Conservation (phyloP, 1,140 invertebrate genomes). For the Apolygus lucorum region DNA sequence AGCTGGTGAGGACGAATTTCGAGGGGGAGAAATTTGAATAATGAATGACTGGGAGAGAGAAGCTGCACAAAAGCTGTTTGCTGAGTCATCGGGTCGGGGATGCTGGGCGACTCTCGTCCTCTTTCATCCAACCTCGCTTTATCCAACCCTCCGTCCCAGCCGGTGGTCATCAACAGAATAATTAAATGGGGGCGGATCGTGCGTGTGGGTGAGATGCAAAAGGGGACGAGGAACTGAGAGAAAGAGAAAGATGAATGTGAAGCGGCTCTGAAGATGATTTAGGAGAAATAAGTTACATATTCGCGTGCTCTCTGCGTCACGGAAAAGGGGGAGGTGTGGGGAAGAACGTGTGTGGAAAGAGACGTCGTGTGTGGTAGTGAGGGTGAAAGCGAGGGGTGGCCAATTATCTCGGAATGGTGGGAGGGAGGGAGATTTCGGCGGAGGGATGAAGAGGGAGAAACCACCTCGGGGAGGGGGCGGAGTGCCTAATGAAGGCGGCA, state of each 20-base stretch:
- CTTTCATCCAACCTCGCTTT: too few relatives aligned
- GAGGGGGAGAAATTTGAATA: too few relatives aligned
- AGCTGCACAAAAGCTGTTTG: too few relatives aligned
- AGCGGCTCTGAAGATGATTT: neutral
- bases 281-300: neutral
- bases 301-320: neutral
- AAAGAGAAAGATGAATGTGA: neutral
- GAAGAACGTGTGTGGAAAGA: neutral
- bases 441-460: neutral
- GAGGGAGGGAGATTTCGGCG: neutral
- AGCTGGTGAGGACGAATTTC: too few relatives aligned
- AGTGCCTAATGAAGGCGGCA: neutral
- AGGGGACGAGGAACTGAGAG: too few relatives aligned
- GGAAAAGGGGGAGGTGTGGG: neutral
- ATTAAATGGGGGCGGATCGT: neutral
- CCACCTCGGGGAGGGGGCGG: too few relatives aligned
- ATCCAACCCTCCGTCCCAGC: neutral
- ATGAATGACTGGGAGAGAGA: too few relatives aligned
- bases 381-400: neutral
- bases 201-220: too few relatives aligned
- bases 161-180: neutral
- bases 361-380: neutral
- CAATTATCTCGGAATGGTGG: neutral
- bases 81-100: neutral
- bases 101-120: neutral